These are phyloP conservation scores for Neoarius graeffei DNA, from an alignment of 2,113 vertebrate genomes.

Conservation along the genomic window DNA sequence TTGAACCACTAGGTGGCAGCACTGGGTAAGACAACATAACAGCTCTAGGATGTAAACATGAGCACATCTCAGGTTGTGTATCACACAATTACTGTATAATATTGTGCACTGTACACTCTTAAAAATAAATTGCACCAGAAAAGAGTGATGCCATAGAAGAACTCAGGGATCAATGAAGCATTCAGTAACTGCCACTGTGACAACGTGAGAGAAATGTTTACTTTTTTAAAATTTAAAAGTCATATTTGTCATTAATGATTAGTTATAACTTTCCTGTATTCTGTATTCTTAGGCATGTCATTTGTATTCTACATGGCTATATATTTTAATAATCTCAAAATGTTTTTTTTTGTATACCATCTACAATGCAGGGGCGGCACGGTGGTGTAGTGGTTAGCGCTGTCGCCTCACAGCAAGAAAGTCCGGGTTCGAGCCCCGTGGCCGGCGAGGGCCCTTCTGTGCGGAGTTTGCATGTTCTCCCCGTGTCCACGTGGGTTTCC, in stretches of 20 bases:
- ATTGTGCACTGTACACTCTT: background rate
- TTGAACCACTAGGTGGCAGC: conserved; percentile 22
- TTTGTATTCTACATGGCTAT: background rate
- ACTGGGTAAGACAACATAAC: background rate
- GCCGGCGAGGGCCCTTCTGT: too few species aligned
- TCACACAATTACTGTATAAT: background rate
- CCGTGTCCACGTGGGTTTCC: too few species aligned
- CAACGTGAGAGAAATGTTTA: background rate
- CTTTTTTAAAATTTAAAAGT: background rate
- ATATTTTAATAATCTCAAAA: background rate
- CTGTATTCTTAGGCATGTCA: background rate
- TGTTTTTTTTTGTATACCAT: background rate
- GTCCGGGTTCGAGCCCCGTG: too few species aligned
- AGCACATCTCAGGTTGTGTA: background rate
- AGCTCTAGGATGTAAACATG: background rate
- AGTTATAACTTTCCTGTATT: background rate
- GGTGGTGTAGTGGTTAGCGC: too few species aligned
- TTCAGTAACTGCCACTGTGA: too few species aligned
- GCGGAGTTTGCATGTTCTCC: too few species aligned
- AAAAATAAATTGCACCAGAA: background rate
- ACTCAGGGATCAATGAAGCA: too few species aligned
- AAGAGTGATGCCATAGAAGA: background rate
- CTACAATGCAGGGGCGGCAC: background rate
- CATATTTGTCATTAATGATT: background rate
- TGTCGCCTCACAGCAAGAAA: too few species aligned